A percentile compares a stretch with the other conserved stretches of the same genome.
Conservation (phyloP, 2,113 vertebrate genomes). For the Hippocampus guttulatus region DNA sequence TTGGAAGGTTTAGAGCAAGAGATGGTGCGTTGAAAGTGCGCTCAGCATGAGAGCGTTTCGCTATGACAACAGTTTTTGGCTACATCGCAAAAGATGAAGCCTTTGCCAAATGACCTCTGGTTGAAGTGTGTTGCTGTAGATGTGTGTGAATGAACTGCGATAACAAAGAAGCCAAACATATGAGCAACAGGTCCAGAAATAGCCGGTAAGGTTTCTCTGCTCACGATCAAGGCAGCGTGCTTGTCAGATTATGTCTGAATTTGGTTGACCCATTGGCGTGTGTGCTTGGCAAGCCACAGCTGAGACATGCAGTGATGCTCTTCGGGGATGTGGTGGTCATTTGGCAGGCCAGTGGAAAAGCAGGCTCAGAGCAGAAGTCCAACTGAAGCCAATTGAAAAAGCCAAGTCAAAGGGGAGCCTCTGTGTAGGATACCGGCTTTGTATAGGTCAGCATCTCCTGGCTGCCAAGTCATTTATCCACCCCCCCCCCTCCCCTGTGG, state of each 20-base stretch:
- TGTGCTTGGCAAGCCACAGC: constrained; percentile 48
- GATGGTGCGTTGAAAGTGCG: constrained; percentile 27
- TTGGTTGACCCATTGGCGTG: constrained; percentile 43
- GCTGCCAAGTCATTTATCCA: constrained; percentile 40
- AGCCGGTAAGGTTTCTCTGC: constrained; percentile 23
- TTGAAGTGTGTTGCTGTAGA: neutral
- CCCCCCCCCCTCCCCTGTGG: no score
- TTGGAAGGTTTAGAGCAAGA: no score
- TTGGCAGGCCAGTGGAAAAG: constrained; percentile 50
- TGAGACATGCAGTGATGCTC: constrained; percentile 60
- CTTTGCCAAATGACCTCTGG: constrained; percentile 36
- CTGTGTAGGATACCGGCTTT: constrained; percentile 42
- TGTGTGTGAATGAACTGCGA: constrained; percentile 18
- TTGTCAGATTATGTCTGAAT: constrained; percentile 49
- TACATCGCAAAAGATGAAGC: constrained; percentile 21
- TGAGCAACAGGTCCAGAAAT: constrained; percentile 28
- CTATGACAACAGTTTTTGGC: constrained; percentile 60
- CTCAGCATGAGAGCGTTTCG: constrained; percentile 31
- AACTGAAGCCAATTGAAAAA: constrained; percentile 60
- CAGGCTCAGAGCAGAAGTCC: constrained; percentile 48
- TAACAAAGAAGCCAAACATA: constrained; percentile 23
- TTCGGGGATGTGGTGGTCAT: constrained; percentile 50
- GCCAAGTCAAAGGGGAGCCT: constrained; percentile 55
- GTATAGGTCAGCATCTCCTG: constrained; percentile 36
- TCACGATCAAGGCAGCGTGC: constrained; percentile 54